These are phyloP conservation scores for Lasioglossum zephyrum DNA, from an alignment of 2,888 invertebrate species.

Conservation along the genomic window DNA sequence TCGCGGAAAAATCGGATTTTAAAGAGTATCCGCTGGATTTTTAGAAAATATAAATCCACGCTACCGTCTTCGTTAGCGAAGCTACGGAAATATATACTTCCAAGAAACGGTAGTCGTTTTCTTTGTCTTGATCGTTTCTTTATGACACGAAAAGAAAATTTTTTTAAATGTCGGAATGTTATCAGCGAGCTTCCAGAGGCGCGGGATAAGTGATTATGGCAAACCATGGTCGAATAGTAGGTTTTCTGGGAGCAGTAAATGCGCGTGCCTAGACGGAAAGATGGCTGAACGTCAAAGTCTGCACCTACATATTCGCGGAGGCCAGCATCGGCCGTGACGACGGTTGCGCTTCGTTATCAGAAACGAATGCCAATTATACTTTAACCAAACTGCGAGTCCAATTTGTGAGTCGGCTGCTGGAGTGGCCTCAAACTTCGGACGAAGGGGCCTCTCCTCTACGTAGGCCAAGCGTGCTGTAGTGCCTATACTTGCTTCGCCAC, in stretches of 20 bases:
- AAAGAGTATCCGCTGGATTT: neutral
- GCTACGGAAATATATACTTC: neutral
- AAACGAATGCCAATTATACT: constrained; percentile 82
- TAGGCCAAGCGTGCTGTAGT: constrained; percentile 75
- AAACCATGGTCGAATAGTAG: neutral
- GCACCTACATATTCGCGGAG: constrained; percentile 15
- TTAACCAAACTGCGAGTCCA: constrained; percentile 79
- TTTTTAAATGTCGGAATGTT: neutral
- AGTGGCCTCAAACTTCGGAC: constrained; percentile 81
- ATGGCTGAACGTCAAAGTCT: constrained; percentile 27
- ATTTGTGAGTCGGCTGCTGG: constrained; percentile 80
- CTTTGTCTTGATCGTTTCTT: neutral
- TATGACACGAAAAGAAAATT: neutral
- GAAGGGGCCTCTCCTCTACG: constrained; percentile 77
- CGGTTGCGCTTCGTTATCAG: constrained; percentile 73
- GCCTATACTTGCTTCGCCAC: constrained; percentile 66
- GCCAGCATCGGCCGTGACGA: constrained; percentile 20
- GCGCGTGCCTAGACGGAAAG: neutral
- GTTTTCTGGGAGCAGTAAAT: neutral
- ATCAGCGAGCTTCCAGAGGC: neutral
- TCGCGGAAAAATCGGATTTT: constrained; percentile 36
- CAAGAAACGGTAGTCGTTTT: too few relatives aligned
- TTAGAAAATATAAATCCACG: neutral
- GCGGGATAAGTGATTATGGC: neutral
- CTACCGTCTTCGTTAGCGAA: neutral